These are phyloP conservation scores for Plectrocnemia conspersa DNA, from an alignment of 1,140 invertebrate species.

Conservation along the genomic window DNA sequence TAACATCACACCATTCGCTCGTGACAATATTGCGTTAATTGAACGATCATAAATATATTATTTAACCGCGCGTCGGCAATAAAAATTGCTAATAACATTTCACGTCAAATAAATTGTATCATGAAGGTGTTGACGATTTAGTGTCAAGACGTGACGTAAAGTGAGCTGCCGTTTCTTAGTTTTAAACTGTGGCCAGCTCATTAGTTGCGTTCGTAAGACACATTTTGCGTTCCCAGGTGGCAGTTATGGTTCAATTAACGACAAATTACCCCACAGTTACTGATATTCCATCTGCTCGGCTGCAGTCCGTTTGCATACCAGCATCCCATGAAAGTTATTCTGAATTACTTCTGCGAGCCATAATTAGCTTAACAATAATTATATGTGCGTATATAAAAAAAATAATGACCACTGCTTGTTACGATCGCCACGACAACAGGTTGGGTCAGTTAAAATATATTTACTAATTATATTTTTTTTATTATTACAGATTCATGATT, in stretches of 20 bases:
- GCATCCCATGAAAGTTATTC: conserved; percentile 21
- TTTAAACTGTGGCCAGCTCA: conserved; percentile 23
- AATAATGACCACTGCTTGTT: conserved; percentile 23
- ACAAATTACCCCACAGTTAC: conserved; percentile 35
- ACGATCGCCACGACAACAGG: not conserved
- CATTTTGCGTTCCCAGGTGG: conserved; percentile 28
- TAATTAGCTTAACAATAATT: conserved; percentile 34
- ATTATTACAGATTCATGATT: conserved; percentile 17
- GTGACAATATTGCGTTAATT: too few species aligned
- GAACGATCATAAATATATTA: too few species aligned
- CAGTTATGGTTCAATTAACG: conserved; percentile 35
- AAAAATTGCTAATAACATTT: too few species aligned
- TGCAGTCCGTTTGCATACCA: conserved; percentile 17
- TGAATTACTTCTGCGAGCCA: conserved; percentile 18
- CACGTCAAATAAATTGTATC: too few species aligned
- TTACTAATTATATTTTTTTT: conserved; percentile 16
- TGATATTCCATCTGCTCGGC: conserved; percentile 24
- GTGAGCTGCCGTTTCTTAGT: not conserved
- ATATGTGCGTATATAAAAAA: conserved; percentile 26
- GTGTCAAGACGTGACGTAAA: conserved; percentile 12
- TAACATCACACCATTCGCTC: too few species aligned
- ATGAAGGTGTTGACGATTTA: conserved; percentile 4
- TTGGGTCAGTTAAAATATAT: not conserved
- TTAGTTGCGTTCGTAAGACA: conserved; percentile 24
- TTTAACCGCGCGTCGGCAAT: too few species aligned